Percentiles rank a stretch among this genome's conserved stretches.
Conservation (phyloP, 1,140 invertebrate species). For the Probaryconus sp. region DNA sequence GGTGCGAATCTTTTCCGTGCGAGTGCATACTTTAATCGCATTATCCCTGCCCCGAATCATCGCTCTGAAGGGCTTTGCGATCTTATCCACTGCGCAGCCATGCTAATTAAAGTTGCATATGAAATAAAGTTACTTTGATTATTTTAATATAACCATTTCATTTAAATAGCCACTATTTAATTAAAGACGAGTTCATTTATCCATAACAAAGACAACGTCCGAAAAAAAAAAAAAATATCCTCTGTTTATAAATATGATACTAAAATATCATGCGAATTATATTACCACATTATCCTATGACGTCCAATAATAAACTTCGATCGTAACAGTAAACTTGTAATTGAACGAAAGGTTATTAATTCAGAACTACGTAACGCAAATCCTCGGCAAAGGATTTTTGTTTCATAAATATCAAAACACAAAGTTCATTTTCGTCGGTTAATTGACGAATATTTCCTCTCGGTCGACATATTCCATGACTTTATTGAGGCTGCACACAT, state of each 20-base stretch:
- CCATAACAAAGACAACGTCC: neutral
- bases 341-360: neutral
- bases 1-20: slow-evolving; percentile 38
- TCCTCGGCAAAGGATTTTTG: slow-evolving; percentile 14
- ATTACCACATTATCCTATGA: no score
- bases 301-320: no score
- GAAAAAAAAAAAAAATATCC: no score
- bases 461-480: slow-evolving; percentile 24
- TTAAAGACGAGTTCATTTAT: no score
- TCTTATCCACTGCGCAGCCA: slow-evolving; percentile 21
- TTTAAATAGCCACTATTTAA: no score
- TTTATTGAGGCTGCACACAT: slow-evolving; percentile 27
- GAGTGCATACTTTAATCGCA: slow-evolving; percentile 36
- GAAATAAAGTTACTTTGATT: slow-evolving; percentile 3
- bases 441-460: slow-evolving; percentile 27
- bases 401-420: slow-evolving; percentile 26
- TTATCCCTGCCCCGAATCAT: slow-evolving; percentile 26
- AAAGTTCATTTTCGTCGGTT: slow-evolving; percentile 20
- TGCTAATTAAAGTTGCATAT: slow-evolving; percentile 23
- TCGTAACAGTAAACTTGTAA: no score
- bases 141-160: neutral
- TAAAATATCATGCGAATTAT: no score
- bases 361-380: slow-evolving; percentile 13
- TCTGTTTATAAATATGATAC: no score
- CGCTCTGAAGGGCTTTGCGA: slow-evolving; percentile 13